A percentile compares a stretch with the other conserved stretches of the same genome.
Conservation (phyloP, 2,113 vertebrate genomes). For the Hypomesus transpacificus region DNA sequence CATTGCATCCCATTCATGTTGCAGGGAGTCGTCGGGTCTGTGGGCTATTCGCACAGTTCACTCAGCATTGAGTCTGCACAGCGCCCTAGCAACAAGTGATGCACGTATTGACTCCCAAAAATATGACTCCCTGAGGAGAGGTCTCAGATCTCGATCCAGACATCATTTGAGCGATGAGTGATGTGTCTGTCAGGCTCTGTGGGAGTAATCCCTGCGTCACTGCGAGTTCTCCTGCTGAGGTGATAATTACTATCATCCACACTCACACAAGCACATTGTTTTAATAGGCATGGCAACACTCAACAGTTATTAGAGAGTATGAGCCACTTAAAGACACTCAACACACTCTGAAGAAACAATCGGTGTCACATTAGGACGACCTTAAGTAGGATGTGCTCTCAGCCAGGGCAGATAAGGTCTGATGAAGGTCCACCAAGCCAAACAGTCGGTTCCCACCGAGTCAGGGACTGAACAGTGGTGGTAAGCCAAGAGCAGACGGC, state of each 20-base stretch:
- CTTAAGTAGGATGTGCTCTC: no score
- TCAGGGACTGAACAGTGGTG: neutral
- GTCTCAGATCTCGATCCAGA: neutral
- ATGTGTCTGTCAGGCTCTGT: neutral
- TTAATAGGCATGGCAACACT: neutral
- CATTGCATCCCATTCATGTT: no score
- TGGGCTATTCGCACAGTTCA: no score
- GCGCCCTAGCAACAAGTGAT: no score
- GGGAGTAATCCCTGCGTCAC: neutral
- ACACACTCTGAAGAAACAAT: no score
- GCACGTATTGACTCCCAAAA: neutral
- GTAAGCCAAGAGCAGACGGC: no score
- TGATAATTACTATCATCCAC: neutral
- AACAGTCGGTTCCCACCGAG: neutral
- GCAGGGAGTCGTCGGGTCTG: no score
- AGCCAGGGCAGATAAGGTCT: neutral
- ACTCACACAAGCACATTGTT: neutral
- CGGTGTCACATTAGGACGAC: no score
- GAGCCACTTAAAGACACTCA: no score
- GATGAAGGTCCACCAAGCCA: neutral
- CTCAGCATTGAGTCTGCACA: no score
- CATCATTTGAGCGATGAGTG: neutral
- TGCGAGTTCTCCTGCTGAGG: neutral
- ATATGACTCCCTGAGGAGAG: neutral
- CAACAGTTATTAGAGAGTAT: neutral